These are phyloP conservation scores for Mirza zaza DNA, from an alignment of 2,113 vertebrate genomes.

Conservation along the genomic window DNA sequence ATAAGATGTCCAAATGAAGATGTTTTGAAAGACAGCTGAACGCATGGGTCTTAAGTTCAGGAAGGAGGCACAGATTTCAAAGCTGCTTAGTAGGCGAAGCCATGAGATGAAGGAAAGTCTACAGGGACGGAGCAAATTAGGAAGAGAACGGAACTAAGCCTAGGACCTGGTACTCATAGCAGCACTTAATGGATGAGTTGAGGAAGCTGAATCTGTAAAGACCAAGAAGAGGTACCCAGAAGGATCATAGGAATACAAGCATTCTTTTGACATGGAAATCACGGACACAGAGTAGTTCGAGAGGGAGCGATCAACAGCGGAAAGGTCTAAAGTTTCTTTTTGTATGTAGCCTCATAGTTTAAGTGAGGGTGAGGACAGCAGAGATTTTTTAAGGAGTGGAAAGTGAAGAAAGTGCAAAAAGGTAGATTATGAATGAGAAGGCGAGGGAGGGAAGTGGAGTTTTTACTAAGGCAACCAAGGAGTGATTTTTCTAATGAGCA, in stretches of 20 bases:
- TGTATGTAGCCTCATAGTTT: not conserved
- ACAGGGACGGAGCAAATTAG: not conserved
- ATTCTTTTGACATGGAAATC: not conserved
- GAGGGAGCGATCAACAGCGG: not conserved
- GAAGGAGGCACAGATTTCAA: not conserved
- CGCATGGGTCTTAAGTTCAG: not conserved
- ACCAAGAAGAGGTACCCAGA: not conserved
- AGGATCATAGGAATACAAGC: not conserved
- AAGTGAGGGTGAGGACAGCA: not conserved
- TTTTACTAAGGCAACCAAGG: not conserved
- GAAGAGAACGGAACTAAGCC: not conserved
- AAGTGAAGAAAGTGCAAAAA: not conserved
- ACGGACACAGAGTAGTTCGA: not conserved
- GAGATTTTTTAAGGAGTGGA: not conserved
- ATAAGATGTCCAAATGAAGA: not conserved
- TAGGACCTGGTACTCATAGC: not conserved
- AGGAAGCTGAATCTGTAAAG: not conserved
- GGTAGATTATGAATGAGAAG: not conserved
- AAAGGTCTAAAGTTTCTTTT: not conserved
- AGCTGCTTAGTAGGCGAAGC: not conserved
- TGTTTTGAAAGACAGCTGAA: not conserved
- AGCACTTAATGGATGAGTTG: not conserved
- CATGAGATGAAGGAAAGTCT: not conserved
- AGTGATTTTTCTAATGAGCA: not conserved
- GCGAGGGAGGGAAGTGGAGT: not conserved